phyloP scores from a whole-genome alignment of 2,888 invertebrate species.

The Drosophila eohydei region DNA sequence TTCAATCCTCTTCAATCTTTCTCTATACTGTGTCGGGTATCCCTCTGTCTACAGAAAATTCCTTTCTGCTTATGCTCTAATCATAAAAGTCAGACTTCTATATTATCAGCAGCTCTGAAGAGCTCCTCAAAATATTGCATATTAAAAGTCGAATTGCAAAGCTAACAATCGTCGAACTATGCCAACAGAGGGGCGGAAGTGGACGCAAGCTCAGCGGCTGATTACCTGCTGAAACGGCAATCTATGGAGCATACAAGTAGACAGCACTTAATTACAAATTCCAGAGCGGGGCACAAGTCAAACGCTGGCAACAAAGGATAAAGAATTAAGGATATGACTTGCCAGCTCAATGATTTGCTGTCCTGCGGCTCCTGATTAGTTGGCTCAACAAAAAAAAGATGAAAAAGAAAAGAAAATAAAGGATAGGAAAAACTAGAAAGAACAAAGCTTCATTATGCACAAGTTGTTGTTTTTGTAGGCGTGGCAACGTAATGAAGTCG shows the following conservation, averaged over 20 bases:
- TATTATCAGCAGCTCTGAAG: slow-evolving; percentile 7
- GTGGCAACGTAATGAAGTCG: slow-evolving; percentile 40
- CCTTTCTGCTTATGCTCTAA: neutral
- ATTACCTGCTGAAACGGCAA: slow-evolving; percentile 42
- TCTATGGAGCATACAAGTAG: slow-evolving; percentile 20
- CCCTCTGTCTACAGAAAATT: neutral
- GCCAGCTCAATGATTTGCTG: slow-evolving; percentile 42
- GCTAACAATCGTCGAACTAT: slow-evolving; percentile 40
- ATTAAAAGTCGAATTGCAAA: slow-evolving; percentile 41
- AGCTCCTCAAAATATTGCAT: slow-evolving; percentile 20
- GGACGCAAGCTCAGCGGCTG: slow-evolving; percentile 19
- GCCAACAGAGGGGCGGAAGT: slow-evolving; percentile 5
- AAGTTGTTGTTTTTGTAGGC: slow-evolving; percentile 20
- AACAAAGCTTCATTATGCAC: slow-evolving; percentile 33
- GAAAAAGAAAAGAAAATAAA: slow-evolving; percentile 1
- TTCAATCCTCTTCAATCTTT: no score
- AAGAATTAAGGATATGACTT: slow-evolving; percentile 39
- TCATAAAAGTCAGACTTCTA: slow-evolving; percentile 14
- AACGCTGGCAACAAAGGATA: slow-evolving; percentile 26
- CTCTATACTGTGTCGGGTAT: neutral
- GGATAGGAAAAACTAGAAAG: slow-evolving; percentile 6
- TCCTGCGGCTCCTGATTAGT: slow-evolving; percentile 48
- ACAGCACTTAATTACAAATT: slow-evolving; percentile 52
- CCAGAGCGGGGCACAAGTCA: slow-evolving; percentile 24
- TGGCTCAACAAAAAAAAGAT: slow-evolving; percentile 5